A percentile compares a stretch with the other conserved stretches of the same genome.
Conservation (phyloP, 2,888 invertebrate genomes). For the Anoncus sp. region DNA sequence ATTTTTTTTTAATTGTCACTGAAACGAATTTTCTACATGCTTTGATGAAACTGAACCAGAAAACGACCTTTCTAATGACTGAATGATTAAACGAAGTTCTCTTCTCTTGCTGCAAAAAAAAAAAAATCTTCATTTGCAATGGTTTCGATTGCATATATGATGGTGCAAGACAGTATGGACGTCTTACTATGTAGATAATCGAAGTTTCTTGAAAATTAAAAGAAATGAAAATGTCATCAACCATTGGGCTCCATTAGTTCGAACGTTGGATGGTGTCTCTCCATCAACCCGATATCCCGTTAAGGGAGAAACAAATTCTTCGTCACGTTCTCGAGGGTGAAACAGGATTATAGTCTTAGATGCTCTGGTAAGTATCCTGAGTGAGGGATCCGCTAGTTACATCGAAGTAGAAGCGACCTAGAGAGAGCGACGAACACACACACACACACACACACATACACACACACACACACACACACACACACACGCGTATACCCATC, state of each 20-base stretch:
- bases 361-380: constrained; percentile 49
- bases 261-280: constrained; percentile 26
- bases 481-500: constrained; percentile 22
- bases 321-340: constrained; percentile 62
- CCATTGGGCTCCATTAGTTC: background rate
- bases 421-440: too few species aligned
- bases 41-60: too few species aligned
- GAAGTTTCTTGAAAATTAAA: background rate
- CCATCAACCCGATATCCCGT: constrained; percentile 53
- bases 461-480: too few species aligned
- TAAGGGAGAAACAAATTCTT: constrained; percentile 61
- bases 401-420: constrained; percentile 14
- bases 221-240: background rate
- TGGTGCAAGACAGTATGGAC: background rate
- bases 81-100: background rate
- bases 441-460: too few species aligned
- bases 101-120: too few species aligned
- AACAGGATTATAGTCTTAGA: constrained; percentile 63
- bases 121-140: too few species aligned
- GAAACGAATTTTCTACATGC: background rate
- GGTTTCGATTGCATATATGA: too few species aligned
- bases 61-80: too few species aligned
- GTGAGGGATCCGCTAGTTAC: constrained; percentile 41
- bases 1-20: background rate
- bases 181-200: background rate